These are phyloP conservation scores for Datnioides undecimradiatus DNA, from an alignment of 2,113 vertebrate genomes.

Conservation along the genomic window DNA sequence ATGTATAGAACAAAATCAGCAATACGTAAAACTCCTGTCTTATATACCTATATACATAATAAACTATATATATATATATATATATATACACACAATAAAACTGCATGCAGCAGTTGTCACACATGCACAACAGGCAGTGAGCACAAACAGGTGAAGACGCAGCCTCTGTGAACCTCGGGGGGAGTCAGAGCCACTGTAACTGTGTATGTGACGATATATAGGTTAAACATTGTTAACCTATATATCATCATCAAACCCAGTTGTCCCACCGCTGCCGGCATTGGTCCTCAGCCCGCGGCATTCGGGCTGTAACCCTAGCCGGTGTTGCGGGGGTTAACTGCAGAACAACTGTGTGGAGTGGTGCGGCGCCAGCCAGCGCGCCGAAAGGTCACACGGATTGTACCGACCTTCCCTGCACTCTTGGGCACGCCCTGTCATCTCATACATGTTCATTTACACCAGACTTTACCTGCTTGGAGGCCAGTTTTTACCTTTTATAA, in stretches of 20 bases:
- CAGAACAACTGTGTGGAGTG: conserved; percentile 80
- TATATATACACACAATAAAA: neutral
- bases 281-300: conserved; percentile 40
- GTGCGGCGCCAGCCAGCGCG: conserved; percentile 58
- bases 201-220: conserved; percentile 28
- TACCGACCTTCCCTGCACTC: conserved; percentile 47
- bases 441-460: neutral
- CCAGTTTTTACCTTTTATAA: conserved; percentile 9
- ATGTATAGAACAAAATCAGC: neutral
- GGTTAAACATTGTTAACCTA: conserved; percentile 54
- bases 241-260: conserved; percentile 40
- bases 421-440: conserved; percentile 1
- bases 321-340: conserved; percentile 69
- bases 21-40: neutral
- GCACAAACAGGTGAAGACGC: neutral
- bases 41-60: too few relatives aligned
- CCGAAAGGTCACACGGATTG: conserved; percentile 75
- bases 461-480: conserved; percentile 13
- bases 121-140: neutral
- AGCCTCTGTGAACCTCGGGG: neutral
- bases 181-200: neutral
- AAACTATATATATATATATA: too few relatives aligned
- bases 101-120: neutral
- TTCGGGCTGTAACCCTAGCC: conserved; percentile 74
- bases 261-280: conserved; percentile 28